Base-by-base conservation (phyloP, 2,797 vertebrate species). In the Esox masquinongy region DNA sequence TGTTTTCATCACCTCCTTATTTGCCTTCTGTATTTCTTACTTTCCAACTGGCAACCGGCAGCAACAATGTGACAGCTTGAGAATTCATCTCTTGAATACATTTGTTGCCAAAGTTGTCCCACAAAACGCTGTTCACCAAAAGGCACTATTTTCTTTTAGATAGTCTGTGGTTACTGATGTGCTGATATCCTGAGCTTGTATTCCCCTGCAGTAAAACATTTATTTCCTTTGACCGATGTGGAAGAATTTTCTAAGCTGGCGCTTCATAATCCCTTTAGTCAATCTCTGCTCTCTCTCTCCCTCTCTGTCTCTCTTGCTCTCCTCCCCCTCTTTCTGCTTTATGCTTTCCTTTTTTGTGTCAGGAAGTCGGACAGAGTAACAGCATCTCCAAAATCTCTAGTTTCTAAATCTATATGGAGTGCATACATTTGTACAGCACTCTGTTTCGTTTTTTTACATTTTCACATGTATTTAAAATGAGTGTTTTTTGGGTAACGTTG, bases 191-290 rank as follows among this genome's bases (percentile, higher is more conserved):
- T 90, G 85, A 85, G 86, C 82, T 73, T 0, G 15, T 70, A 76
- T 78, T 80, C 81, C 80, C 86, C 76, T 26, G 71, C 17, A 49
- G 82, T 83, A 77, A 75, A 82, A 63, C 80, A 43, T 24, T 77
- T 75, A 66, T 80, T 85, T 79, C 68, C 78, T 87, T 76, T 80
- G 80, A 81, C 74, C 82, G 85, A 81, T 79, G 36, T 86, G 80
- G 88, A 86, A 83, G 76, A 85, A 67, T 83, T 75, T 82, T 83
- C 86, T 84, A 26, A 90, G 87, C 70, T 90, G 85, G 88, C 70
- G 81, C 76, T 74, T 72, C 79, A 43, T 97, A 97, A 97, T 95
- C 95, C 88, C 86, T 90, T 96, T 93, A 95, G 85, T 80, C 19
- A 36, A 9, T 67, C 26, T 31, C 5, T 68, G 16, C 34, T 47